Evolutionary conservation across 1,140 invertebrate species (phyloP), one percentile per base, ranked within the genome.

Genomic region (Dolichoris vasculosae): DNA sequence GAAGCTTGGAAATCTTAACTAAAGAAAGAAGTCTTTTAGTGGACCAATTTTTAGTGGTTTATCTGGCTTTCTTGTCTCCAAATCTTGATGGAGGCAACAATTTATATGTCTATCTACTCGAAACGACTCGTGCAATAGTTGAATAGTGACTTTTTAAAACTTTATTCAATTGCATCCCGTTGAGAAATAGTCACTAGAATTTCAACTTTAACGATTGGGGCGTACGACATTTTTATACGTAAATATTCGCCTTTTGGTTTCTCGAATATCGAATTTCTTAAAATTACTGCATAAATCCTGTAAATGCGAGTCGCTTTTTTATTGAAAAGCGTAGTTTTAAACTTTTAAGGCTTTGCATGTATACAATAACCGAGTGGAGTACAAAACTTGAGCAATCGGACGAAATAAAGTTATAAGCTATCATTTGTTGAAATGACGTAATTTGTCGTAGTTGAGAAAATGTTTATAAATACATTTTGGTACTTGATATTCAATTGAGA

Each of bases 161-260:
- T 82, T 82, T 75, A 82, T 73, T 82, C 81, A 40, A 75, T 82
- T 82, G 80, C 67, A 23, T 48, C 59, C 59, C 81, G n/a, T 26
- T 38, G 69, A 43, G 26, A 73, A 73, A 38, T 73, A 23, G 38
- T 73, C 40, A 7, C 38, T 8, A 43, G 40, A 73, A 73, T 73
- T 73, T 73, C 13, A 73, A 73, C 38, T 73, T 43, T 43, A 23
- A 73, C 38, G 40, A 73, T n/a, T 43, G 69, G 38, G 23, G 38
- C 20, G 0, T 1, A n/a, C 69, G 69, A 43, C 69, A 73, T n/a
- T 73, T 73, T 73, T 73, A 73, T 73, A 73, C 69, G 69, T 43
- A 73, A 73, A 73, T n/a, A 73, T 73, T 73, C 17, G 38, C 23
- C n/a, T 59, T 48, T 77, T 40, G 23, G 40, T 77, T 63, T 32